A percentile compares a stretch with the other conserved stretches of the same genome.
phyloP scores from a whole-genome alignment of 30 jellyfish, hydroid and myxozoan species.

The Pseudorhiza aurosa region DNA sequence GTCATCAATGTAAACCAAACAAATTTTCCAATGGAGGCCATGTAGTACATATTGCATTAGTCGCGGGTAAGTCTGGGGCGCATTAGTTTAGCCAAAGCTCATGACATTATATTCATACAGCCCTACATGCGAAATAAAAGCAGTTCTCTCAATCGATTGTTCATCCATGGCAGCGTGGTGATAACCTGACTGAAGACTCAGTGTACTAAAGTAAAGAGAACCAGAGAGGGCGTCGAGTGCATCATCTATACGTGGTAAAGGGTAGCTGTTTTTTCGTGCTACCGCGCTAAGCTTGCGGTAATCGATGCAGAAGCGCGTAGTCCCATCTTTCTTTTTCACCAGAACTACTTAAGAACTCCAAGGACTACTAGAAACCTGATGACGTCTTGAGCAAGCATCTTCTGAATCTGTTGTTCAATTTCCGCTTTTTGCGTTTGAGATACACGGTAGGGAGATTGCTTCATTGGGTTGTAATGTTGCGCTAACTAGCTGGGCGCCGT shows the following conservation, averaged over 20 bases:
- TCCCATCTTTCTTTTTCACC: slow-evolving; percentile 61
- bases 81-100: slow-evolving; percentile 44
- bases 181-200: slow-evolving; percentile 50
- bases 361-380: slow-evolving; percentile 44
- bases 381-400: too few relatives aligned
- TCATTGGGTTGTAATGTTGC: too few relatives aligned
- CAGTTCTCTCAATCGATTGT: slow-evolving; percentile 25
- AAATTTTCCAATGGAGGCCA: slow-evolving; percentile 45
- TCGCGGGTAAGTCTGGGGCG: slow-evolving; percentile 55
- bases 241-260: slow-evolving; percentile 48
- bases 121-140: slow-evolving; percentile 48
- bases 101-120: slow-evolving; percentile 18
- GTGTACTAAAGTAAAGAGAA: slow-evolving; percentile 17
- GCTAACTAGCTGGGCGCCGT: too few relatives aligned
- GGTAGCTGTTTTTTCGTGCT: slow-evolving; percentile 45
- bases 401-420: slow-evolving; percentile 14
- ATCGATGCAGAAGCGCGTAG: slow-evolving; percentile 56
- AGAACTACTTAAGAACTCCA: slow-evolving; percentile 73
- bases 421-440: slow-evolving; percentile 4
- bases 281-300: slow-evolving; percentile 46
- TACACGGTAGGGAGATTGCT: background rate
- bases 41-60: slow-evolving; percentile 29
- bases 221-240: slow-evolving; percentile 29
- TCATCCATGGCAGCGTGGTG: slow-evolving; percentile 51
- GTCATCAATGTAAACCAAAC: slow-evolving; percentile 61